These are phyloP conservation scores for Crotalus horridus DNA, from an alignment of 2,113 vertebrate genomes.

Conservation along the genomic window DNA sequence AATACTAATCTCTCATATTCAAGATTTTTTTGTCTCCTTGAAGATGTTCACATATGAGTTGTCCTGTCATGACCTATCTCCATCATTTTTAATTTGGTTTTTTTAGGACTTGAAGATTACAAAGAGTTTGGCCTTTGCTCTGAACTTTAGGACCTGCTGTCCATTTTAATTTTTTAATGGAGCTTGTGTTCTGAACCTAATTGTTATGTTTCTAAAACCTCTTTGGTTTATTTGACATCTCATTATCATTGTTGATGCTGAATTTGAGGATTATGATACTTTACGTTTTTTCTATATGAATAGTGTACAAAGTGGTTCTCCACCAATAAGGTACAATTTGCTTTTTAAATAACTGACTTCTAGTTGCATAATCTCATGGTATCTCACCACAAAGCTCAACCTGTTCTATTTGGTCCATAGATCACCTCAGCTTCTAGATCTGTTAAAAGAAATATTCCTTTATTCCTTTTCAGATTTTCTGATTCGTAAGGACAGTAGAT, in stretches of 20 bases:
- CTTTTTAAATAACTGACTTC: not conserved
- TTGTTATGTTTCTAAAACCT: not conserved
- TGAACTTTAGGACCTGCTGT: not conserved
- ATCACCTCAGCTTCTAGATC: not conserved
- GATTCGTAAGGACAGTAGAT: not conserved
- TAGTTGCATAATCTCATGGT: not conserved
- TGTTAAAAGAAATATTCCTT: not conserved
- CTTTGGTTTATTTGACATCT: not conserved
- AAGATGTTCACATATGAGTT: not conserved
- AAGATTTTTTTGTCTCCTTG: not conserved
- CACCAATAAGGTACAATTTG: not conserved
- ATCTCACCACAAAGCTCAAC: not conserved
- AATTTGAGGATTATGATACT: not conserved
- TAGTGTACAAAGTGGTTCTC: not conserved
- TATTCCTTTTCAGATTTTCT: not conserved
- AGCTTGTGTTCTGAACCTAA: not conserved
- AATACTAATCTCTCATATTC: not conserved
- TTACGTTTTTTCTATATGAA: not conserved
- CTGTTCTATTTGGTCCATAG: not conserved
- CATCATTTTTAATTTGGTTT: not conserved
- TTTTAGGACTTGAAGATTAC: not conserved
- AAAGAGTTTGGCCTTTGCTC: not conserved
- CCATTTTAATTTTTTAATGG: not conserved
- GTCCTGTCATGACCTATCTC: not conserved
- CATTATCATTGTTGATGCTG: not conserved